phyloP scores from a whole-genome alignment of 2,888 invertebrate genomes.

The Pecten maximus region DNA sequence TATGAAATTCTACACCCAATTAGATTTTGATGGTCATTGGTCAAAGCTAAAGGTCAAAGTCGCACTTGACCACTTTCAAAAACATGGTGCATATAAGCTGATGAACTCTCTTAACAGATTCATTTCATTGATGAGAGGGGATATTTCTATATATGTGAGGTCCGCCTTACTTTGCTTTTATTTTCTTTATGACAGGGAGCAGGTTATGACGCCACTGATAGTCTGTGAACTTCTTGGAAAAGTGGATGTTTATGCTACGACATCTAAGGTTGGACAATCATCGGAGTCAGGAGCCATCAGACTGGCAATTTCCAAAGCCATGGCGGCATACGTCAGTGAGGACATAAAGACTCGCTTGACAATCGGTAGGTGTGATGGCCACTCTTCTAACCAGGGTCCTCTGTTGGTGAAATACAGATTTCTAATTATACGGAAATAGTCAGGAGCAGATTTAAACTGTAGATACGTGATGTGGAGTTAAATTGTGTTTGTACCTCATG shows the following conservation, averaged over 20 bases:
- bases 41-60: too few relatives aligned
- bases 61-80: too few relatives aligned
- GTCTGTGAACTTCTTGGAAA: constrained; percentile 89
- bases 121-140: too few relatives aligned
- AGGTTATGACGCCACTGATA: constrained; percentile 91
- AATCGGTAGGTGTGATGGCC: constrained; percentile 87
- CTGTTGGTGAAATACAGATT: too few relatives aligned
- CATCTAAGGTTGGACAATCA: constrained; percentile 83
- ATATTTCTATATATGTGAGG: too few relatives aligned
- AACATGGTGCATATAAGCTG: too few relatives aligned
- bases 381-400: too few relatives aligned
- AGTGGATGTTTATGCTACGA: constrained; percentile 91
- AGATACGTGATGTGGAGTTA: neutral
- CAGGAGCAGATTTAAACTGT: neutral
- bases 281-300: constrained; percentile 95
- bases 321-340: constrained; percentile 91
- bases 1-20: too few relatives aligned
- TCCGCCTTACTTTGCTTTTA: too few relatives aligned
- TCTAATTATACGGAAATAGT: too few relatives aligned
- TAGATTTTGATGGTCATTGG: too few relatives aligned
- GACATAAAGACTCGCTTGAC: constrained; percentile 92
- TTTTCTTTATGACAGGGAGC: constrained; percentile 84
- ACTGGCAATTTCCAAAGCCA: constrained; percentile 92
- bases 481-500: neutral
- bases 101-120: too few relatives aligned